phyloP scores from a whole-genome alignment of 2,888 invertebrate species.

The Calliphora vomitoria region DNA sequence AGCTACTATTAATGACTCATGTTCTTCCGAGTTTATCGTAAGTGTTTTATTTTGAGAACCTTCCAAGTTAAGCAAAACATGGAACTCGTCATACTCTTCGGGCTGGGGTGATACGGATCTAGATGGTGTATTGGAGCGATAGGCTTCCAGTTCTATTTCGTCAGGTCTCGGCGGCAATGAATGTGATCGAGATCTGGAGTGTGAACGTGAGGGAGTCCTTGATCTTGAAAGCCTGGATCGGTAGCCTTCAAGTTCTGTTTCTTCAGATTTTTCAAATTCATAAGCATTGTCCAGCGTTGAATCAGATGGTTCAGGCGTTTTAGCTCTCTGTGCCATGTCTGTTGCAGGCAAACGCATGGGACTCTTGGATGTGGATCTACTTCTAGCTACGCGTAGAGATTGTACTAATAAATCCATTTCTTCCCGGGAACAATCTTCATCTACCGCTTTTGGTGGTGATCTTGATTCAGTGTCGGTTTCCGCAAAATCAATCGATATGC shows the following conservation, averaged over 20 bases:
- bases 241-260: conserved; percentile 4
- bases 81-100: conserved; percentile 77
- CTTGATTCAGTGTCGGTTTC: neutral
- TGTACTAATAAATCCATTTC: conserved; percentile 70
- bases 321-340: conserved; percentile 72
- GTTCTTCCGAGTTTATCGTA: conserved; percentile 76
- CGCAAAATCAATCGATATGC: conserved; percentile 57
- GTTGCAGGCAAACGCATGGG: conserved; percentile 74
- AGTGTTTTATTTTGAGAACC: conserved; percentile 75
- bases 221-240: conserved; percentile 61
- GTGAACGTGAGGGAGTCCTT: conserved; percentile 65
- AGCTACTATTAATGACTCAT: conserved; percentile 76
- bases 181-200: conserved; percentile 24
- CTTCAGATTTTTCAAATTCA: conserved; percentile 72
- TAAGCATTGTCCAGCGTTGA: conserved; percentile 60
- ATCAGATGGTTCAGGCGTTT: conserved; percentile 75
- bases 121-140: conserved; percentile 77
- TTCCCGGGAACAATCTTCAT: conserved; percentile 58
- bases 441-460: neutral
- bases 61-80: conserved; percentile 79
- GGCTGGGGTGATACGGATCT: conserved; percentile 72
- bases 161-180: neutral
- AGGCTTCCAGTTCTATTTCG: conserved; percentile 28
- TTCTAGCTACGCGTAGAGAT: conserved; percentile 70
- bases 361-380: conserved; percentile 71